Percentiles rank a stretch among this genome's conserved stretches.
These are phyloP conservation scores for Lophochroa leadbeateri DNA, from an alignment of 2,113 vertebrate species.

Conservation along the genomic window DNA sequence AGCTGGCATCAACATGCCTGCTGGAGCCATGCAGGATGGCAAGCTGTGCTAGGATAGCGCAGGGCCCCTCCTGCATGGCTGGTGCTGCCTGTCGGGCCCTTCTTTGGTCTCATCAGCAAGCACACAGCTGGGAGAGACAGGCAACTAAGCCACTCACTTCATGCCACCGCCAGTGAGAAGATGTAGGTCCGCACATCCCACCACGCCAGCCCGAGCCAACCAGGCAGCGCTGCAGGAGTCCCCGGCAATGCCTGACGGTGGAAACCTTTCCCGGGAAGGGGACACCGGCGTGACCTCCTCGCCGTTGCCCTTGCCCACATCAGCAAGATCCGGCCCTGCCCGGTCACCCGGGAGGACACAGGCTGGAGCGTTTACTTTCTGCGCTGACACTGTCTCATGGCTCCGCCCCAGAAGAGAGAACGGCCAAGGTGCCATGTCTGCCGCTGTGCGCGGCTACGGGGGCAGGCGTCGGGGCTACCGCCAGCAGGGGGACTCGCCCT, in stretches of 20 bases:
- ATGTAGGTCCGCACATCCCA: fast-evolving
- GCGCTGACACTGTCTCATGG: fast-evolving
- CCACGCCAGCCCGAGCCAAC: background rate
- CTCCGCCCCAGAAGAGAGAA: background rate
- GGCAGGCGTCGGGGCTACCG: background rate
- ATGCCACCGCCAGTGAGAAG: fast-evolving
- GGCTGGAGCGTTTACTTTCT: fast-evolving
- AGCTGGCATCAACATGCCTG: fast-evolving
- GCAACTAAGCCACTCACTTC: fast-evolving
- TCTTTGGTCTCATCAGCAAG: fast-evolving
- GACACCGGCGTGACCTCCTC: fast-evolving
- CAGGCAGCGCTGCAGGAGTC: background rate
- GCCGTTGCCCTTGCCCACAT: background rate
- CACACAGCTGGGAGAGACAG: fast-evolving
- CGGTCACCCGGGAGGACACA: fast-evolving
- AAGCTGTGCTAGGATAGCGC: fast-evolving
- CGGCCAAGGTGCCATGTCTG: background rate
- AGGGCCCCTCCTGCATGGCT: background rate
- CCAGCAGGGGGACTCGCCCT: no score
- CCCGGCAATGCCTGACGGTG: fast-evolving
- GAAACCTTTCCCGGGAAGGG: fast-evolving
- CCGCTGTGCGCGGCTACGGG: background rate
- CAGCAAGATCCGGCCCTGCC: background rate
- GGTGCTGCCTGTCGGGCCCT: fast-evolving
- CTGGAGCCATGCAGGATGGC: fast-evolving